Conservation (phyloP, 2,113 vertebrate species). For the Neolamprologus cancellatus region DNA sequence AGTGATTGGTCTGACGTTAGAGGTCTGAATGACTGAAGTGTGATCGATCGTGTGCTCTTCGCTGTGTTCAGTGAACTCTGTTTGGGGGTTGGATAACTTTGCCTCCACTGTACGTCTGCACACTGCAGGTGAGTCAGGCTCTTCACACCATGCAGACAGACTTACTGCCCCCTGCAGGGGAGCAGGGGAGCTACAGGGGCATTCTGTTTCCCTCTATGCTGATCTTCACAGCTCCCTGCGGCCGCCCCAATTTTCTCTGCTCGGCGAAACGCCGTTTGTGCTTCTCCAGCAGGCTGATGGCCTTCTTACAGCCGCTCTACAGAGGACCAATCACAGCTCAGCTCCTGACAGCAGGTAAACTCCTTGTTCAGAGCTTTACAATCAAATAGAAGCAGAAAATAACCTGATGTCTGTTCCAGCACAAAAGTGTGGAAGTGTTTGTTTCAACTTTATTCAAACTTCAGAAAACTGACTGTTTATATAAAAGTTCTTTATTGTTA, state of each 20-base stretch:
- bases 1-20: neutral
- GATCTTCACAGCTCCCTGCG: constrained; percentile 89
- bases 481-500: neutral
- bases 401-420: neutral
- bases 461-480: neutral
- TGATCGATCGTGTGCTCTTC: neutral
- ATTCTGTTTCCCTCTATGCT: constrained; percentile 95
- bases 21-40: neutral
- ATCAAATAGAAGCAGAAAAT: neutral
- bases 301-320: constrained; percentile 84
- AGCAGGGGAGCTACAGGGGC: constrained; percentile 77
- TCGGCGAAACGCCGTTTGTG: constrained; percentile 92
- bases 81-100: neutral
- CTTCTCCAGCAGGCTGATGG: constrained; percentile 89
- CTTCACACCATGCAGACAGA: constrained; percentile 48
- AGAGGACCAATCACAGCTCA: constrained; percentile 61
- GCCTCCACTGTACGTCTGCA: neutral
- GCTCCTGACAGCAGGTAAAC: neutral
- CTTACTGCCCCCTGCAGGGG: constrained; percentile 64
- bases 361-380: neutral
- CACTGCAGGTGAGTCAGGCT: neutral
- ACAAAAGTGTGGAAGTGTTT: accelerated
- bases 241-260: constrained; percentile 79
- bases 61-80: neutral
- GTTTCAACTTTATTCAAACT: neutral